Evolutionary conservation across 2,888 invertebrate genomes (phyloP).

Genomic region (Diarsia brunnea): DNA sequence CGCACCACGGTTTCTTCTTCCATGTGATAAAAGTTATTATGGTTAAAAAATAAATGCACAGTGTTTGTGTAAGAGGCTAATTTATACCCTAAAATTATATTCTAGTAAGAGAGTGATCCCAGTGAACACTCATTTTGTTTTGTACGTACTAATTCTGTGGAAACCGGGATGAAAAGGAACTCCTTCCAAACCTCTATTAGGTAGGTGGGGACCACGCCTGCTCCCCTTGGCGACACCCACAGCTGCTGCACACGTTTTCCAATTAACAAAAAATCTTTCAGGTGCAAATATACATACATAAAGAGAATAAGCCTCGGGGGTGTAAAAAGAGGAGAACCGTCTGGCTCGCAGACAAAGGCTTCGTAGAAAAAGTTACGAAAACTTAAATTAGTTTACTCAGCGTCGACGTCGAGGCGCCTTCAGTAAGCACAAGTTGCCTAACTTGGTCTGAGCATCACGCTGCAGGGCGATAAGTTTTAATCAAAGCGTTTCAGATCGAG

Average conservation of each 20-base stretch:
- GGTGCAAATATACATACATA: constrained; percentile 14
- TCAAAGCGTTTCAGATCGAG: constrained; percentile 50
- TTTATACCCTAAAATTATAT: too few relatives aligned
- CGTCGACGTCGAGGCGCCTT: constrained; percentile 51
- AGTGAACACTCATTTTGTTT: too few relatives aligned
- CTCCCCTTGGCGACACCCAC: not conserved
- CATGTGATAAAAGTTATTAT: too few relatives aligned
- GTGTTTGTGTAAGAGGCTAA: too few relatives aligned
- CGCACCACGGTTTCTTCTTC: too few relatives aligned
- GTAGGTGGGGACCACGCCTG: not conserved
- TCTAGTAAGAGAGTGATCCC: too few relatives aligned
- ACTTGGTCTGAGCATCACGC: constrained; percentile 31
- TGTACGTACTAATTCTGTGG: constrained; percentile 1
- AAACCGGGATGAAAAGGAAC: not conserved
- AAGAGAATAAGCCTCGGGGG: not conserved
- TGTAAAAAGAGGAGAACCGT: constrained; percentile 28
- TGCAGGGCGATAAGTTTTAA: constrained; percentile 51
- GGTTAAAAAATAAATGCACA: too few relatives aligned
- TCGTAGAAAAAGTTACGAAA: constrained; percentile 79
- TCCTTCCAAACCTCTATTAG: too few relatives aligned
- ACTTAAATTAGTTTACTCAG: constrained; percentile 81
- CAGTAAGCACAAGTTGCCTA: constrained; percentile 37
- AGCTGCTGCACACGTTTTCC: too few relatives aligned
- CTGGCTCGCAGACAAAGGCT: constrained; percentile 56
- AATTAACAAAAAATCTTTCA: constrained; percentile 17